A percentile compares a stretch with the other conserved stretches of the same genome.
Evolutionary conservation across 2,888 invertebrate species (phyloP).

Genomic region (Palloptera scutellata): DNA sequence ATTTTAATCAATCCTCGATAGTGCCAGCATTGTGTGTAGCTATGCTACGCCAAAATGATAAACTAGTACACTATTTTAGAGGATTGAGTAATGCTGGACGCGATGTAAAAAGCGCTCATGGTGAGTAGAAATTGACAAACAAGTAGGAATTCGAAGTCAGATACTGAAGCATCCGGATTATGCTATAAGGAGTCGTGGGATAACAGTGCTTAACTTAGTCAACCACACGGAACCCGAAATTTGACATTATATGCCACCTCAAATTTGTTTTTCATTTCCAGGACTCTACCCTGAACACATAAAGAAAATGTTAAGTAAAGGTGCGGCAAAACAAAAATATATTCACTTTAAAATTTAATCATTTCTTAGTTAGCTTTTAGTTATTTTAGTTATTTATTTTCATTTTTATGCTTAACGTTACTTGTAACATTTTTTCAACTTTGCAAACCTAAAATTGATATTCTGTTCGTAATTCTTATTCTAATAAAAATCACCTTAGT

Average conservation of each 20-base stretch:
- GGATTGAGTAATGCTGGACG: constrained; percentile 34
- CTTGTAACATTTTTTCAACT: too few relatives aligned
- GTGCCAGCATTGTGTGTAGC: constrained; percentile 61
- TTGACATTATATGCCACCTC: too few relatives aligned
- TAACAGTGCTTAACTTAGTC: too few relatives aligned
- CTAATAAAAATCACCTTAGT: constrained; percentile 6
- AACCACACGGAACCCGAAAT: too few relatives aligned
- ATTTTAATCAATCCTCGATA: constrained; percentile 59
- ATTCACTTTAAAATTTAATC: too few relatives aligned
- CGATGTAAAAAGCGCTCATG: constrained; percentile 41
- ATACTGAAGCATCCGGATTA: too few relatives aligned
- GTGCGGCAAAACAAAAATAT: too few relatives aligned
- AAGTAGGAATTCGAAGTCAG: too few relatives aligned
- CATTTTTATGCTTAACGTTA: background rate
- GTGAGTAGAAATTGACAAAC: constrained; percentile 31
- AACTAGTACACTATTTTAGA: constrained; percentile 49
- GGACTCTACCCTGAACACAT: too few relatives aligned
- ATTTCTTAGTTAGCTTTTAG: background rate
- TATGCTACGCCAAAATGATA: constrained; percentile 46
- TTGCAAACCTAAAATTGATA: background rate
- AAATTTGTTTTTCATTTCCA: too few relatives aligned
- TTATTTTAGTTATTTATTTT: background rate
- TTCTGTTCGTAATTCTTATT: constrained; percentile 11
- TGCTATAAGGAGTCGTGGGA: too few relatives aligned
- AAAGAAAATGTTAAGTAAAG: too few relatives aligned